Evolutionary conservation across 2,113 vertebrate species (phyloP).

Genomic region (Vanacampus margaritifer): DNA sequence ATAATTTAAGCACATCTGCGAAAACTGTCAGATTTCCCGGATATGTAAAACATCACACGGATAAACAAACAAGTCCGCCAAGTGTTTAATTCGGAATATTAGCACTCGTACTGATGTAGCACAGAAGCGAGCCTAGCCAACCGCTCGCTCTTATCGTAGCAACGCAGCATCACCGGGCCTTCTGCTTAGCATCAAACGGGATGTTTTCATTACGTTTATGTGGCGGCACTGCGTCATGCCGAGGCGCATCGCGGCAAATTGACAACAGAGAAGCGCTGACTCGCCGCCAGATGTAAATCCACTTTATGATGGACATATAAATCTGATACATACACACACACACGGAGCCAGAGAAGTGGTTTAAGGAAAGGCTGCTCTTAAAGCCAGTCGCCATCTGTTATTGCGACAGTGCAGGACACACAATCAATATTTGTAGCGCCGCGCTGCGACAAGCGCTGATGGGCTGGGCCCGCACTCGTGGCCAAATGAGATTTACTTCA

Average conservation of each 20-base stretch:
- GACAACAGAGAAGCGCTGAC: slow-evolving; percentile 27
- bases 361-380: slow-evolving; percentile 32
- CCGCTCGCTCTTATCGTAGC: neutral
- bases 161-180: neutral
- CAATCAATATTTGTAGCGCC: slow-evolving; percentile 44
- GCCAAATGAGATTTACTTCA: slow-evolving; percentile 57
- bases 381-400: slow-evolving; percentile 42
- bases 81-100: neutral
- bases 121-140: neutral
- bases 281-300: slow-evolving; percentile 39
- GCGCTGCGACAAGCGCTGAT: slow-evolving; percentile 49
- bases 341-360: slow-evolving; percentile 10
- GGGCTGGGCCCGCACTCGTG: slow-evolving; percentile 25
- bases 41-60: neutral
- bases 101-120: neutral
- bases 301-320: neutral
- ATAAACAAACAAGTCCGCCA: neutral
- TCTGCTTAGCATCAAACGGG: neutral
- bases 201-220: slow-evolving; percentile 2
- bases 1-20: neutral
- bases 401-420: slow-evolving; percentile 38
- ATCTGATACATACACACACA: slow-evolving; percentile 4
- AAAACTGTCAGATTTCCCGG: neutral
- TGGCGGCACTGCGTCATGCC: slow-evolving; percentile 12
- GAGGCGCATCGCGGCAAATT: slow-evolving; percentile 32